Percentiles rank a stretch among this genome's conserved stretches.
phyloP scores from a whole-genome alignment of 2,797 vertebrate species.

The Poliocrania exsul region DNA sequence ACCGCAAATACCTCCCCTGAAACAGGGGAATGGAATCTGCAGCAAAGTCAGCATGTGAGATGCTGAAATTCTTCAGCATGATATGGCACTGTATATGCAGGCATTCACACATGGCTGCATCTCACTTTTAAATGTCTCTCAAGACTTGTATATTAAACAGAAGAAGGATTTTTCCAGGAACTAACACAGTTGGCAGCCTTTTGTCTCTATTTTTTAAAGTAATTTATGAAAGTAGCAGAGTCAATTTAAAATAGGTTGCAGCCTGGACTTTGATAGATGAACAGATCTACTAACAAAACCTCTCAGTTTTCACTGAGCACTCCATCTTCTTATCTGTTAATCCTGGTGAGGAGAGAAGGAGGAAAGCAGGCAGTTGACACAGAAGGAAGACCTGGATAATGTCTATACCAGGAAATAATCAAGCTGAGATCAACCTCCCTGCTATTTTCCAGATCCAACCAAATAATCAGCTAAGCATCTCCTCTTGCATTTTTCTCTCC shows the following conservation, averaged over 20 bases:
- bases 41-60: neutral
- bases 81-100: neutral
- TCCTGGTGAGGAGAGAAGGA: neutral
- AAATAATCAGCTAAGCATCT: neutral
- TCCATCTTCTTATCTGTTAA: conserved; percentile 52
- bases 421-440: neutral
- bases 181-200: conserved; percentile 52
- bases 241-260: conserved; percentile 51
- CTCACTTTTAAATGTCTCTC: conserved; percentile 21
- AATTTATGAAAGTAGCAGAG: conserved; percentile 57
- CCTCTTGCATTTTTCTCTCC: neutral
- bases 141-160: conserved; percentile 38
- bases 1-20: neutral
- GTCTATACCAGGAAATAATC: neutral
- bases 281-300: conserved; percentile 51
- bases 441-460: neutral
- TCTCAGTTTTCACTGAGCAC: conserved; percentile 33
- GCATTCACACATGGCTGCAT: conserved; percentile 39
- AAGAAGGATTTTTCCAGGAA: conserved; percentile 50
- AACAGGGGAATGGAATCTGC: neutral
- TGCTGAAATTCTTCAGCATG: neutral
- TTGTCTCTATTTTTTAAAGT: conserved; percentile 56
- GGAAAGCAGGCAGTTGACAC: neutral
- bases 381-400: neutral
- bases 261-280: conserved; percentile 65